Percentiles rank a stretch among this genome's conserved stretches.
phyloP scores from a whole-genome alignment of 2,888 invertebrate species.

The Micropterix aruncella region DNA sequence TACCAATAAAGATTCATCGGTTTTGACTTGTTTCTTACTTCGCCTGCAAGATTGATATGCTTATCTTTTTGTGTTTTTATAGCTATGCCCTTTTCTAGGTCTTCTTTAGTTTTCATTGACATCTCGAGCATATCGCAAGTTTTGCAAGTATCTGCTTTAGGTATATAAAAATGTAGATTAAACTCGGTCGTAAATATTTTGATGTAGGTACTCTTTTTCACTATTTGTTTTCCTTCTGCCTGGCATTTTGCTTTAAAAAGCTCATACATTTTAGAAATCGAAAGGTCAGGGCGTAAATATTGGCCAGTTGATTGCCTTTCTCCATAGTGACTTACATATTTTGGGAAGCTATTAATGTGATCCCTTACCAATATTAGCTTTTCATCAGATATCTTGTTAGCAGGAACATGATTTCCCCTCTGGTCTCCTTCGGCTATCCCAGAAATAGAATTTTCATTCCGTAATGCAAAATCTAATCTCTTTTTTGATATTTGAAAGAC shows the following conservation, averaged over 20 bases:
- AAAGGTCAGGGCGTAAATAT: conserved; percentile 8
- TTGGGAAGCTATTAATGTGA: conserved; percentile 11
- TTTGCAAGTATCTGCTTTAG: conserved; percentile 9
- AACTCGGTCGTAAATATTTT: conserved; percentile 9
- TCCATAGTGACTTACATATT: conserved; percentile 9
- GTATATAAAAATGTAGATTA: conserved; percentile 10
- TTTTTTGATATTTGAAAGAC: too few relatives aligned
- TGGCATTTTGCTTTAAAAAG: conserved; percentile 10
- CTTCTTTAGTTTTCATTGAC: too few relatives aligned
- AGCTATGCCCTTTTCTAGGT: conserved; percentile 8
- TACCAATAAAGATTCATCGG: conserved; percentile 5
- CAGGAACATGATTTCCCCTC: conserved; percentile 9
- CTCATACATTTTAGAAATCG: conserved; percentile 10
- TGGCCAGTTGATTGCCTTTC: too few relatives aligned
- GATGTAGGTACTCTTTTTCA: conserved; percentile 4
- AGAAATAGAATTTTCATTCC: conserved; percentile 10
- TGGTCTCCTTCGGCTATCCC: conserved; percentile 10
- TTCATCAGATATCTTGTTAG: conserved; percentile 10
- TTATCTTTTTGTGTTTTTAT: conserved; percentile 5
- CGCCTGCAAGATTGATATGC: conserved; percentile 7
- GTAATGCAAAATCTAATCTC: conserved; percentile 7
- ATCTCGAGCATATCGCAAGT: conserved; percentile 9
- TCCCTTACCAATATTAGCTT: conserved; percentile 9
- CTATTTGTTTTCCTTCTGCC: conserved; percentile 9
- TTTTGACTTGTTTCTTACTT: conserved; percentile 8